Conservation (phyloP, 2,888 invertebrate species). For the Galeruca laticollis region DNA sequence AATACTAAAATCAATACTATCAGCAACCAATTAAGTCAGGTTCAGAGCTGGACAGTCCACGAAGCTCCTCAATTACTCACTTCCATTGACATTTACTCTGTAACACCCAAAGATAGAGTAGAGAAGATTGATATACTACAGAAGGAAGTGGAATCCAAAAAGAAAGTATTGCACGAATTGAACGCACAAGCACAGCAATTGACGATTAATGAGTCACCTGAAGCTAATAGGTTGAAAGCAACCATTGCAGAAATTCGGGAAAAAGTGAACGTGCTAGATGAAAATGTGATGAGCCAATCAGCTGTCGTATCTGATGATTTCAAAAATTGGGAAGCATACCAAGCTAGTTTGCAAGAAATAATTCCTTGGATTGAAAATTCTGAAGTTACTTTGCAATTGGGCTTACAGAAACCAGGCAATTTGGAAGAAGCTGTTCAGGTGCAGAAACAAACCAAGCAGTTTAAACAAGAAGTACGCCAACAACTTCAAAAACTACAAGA, state of each 20-base stretch:
- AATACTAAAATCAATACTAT: constrained; percentile 85
- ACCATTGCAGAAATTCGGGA: constrained; percentile 83
- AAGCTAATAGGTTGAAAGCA: constrained; percentile 79
- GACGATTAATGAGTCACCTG: constrained; percentile 75
- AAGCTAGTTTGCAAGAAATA: constrained; percentile 81
- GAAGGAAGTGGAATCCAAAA: constrained; percentile 81
- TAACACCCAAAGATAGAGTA: constrained; percentile 87
- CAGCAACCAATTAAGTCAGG: constrained; percentile 79
- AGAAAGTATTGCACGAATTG: constrained; percentile 78
- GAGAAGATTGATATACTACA: constrained; percentile 81
- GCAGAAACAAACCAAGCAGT: constrained; percentile 77
- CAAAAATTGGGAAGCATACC: constrained; percentile 87
- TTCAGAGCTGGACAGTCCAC: constrained; percentile 85
- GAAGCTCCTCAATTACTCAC: constrained; percentile 81
- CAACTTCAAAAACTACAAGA: constrained; percentile 81
- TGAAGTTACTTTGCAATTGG: constrained; percentile 81
- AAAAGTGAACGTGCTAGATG: constrained; percentile 81
- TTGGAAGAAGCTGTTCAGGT: constrained; percentile 86
- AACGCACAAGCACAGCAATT: constrained; percentile 80
- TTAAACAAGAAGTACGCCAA: constrained; percentile 83
- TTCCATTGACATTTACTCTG: constrained; percentile 79
- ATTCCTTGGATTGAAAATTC: constrained; percentile 91
- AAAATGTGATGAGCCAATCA: constrained; percentile 81
- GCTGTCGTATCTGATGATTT: constrained; percentile 82
- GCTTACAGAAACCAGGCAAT: constrained; percentile 80